Percentiles rank a stretch among this genome's conserved stretches.
phyloP scores from a whole-genome alignment of 37 sponge, comb jelly and placozoan species.

The Crambe crambe region DNA sequence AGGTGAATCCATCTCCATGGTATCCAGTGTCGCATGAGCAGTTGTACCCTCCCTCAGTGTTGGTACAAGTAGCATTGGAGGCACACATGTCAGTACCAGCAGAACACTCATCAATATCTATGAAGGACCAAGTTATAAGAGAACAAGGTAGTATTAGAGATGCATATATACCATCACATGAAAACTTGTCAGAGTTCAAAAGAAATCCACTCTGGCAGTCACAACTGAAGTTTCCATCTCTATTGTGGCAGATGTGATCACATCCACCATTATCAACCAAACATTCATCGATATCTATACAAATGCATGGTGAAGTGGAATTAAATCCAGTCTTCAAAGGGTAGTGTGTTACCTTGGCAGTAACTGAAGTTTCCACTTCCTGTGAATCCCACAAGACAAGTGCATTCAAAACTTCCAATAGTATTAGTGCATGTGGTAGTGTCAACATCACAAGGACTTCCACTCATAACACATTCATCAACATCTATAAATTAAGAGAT shows the following conservation, averaged over 20 bases:
- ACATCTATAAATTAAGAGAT: neutral
- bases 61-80: slow-evolving; percentile 4
- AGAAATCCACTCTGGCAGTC: slow-evolving; percentile 6
- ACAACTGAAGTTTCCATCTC: slow-evolving; percentile 15
- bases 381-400: neutral
- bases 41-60: neutral
- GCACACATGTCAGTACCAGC: neutral
- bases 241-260: slow-evolving; percentile 1
- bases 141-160: neutral
- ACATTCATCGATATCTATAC: slow-evolving; percentile 28
- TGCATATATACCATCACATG: neutral
- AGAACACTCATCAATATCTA: slow-evolving; percentile 40
- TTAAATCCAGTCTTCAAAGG: no score
- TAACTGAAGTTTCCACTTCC: slow-evolving; percentile 23
- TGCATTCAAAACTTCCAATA: neutral
- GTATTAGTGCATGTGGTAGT: neutral
- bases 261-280: neutral
- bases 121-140: neutral
- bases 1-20: slow-evolving; percentile 18
- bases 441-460: neutral
- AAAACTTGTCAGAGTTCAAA: neutral
- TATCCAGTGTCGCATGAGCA: slow-evolving; percentile 29
- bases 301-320: neutral
- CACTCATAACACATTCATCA: neutral
- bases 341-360: no score